phyloP scores from a whole-genome alignment of 2,797 vertebrate genomes.

The Myripristis murdjan region DNA sequence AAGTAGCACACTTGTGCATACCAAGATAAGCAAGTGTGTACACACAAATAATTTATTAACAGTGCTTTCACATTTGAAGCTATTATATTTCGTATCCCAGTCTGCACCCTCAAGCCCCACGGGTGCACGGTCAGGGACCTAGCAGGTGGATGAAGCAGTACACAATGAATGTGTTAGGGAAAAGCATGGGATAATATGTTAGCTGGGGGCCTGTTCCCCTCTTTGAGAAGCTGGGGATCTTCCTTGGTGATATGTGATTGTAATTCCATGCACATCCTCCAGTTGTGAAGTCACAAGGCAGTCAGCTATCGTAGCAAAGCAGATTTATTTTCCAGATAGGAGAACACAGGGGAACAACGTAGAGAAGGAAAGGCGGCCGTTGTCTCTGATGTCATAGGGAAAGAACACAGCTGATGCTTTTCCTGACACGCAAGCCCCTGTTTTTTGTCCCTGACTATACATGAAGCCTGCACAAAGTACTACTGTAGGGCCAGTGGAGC shows the following conservation, averaged over 20 bases:
- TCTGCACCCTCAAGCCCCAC: conserved; percentile 46
- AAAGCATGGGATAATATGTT: conserved; percentile 65
- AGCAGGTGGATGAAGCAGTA: conserved; percentile 56
- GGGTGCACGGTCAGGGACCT: conserved; percentile 56
- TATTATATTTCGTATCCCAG: conserved; percentile 40
- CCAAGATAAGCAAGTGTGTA: conserved; percentile 47
- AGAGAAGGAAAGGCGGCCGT: neutral
- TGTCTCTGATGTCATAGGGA: conserved; percentile 50
- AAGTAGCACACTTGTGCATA: conserved; percentile 57
- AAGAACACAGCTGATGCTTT: conserved; percentile 34
- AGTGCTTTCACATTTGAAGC: conserved; percentile 46
- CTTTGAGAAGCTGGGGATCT: conserved; percentile 58
- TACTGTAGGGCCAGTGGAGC: conserved; percentile 65
- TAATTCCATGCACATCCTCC: conserved; percentile 80
- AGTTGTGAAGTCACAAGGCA: conserved; percentile 53
- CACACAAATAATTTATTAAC: conserved; percentile 51
- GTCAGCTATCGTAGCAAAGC: conserved; percentile 48
- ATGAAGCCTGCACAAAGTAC: conserved; percentile 56
- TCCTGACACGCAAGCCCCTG: conserved; percentile 49
- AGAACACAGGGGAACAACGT: conserved; percentile 31
- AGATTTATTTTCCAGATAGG: conserved; percentile 50
- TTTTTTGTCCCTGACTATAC: conserved; percentile 45
- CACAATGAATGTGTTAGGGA: conserved; percentile 73
- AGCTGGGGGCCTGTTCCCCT: conserved; percentile 68
- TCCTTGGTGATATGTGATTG: conserved; percentile 78